Percentiles rank a stretch among this genome's conserved stretches.
These are phyloP conservation scores for Dicaeum eximium DNA, from an alignment of 2,113 vertebrate species.

Conservation along the genomic window DNA sequence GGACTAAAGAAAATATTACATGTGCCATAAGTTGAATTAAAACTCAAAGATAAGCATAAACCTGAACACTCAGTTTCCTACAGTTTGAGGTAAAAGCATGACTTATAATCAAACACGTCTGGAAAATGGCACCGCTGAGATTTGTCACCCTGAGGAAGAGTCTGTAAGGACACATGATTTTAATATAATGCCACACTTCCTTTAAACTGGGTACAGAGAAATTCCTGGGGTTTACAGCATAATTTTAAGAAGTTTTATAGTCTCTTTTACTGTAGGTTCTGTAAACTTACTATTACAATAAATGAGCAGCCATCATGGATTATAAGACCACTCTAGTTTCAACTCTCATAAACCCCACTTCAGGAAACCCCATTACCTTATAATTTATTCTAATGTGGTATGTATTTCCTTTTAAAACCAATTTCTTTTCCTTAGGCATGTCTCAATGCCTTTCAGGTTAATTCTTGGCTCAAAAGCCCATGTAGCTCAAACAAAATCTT, in stretches of 20 bases:
- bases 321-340: neutral
- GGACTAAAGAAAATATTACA: slow-evolving; percentile 1
- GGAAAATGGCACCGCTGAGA: neutral
- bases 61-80: neutral
- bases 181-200: neutral
- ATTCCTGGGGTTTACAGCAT: neutral
- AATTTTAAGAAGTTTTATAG: neutral
- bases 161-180: neutral
- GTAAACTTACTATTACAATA: neutral
- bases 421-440: neutral
- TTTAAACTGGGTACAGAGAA: neutral
- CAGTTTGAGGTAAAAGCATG: neutral
- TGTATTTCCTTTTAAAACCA: neutral
- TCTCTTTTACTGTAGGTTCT: neutral
- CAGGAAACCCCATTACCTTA: neutral
- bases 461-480: neutral
- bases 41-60: neutral
- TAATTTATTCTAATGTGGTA: neutral
- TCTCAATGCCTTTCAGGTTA: neutral
- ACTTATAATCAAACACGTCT: neutral
- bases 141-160: neutral
- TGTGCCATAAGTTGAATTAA: neutral
- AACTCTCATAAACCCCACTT: neutral
- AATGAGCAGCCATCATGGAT: neutral
- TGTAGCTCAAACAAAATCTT: neutral